Evolutionary conservation across 2,113 vertebrate species (phyloP).

Genomic region (Peromyscus maniculatus): DNA sequence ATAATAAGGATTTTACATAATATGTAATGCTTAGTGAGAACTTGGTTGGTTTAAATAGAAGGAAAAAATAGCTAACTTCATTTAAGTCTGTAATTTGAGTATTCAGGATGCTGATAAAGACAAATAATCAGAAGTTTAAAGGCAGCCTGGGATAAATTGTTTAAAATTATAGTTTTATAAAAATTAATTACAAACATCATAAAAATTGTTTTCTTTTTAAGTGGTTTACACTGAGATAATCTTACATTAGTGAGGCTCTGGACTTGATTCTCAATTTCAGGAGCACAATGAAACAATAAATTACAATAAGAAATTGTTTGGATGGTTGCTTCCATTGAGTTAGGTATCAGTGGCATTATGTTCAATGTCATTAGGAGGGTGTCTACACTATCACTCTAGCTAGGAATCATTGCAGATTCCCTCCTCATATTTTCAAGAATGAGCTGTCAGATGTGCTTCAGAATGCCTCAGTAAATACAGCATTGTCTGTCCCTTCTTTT

Average conservation of each 20-base stretch:
- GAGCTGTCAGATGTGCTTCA: not conserved
- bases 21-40: conserved; percentile 62
- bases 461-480: not conserved
- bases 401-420: not conserved
- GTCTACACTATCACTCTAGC: not conserved
- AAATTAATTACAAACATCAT: not conserved
- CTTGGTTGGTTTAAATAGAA: conserved; percentile 40
- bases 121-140: not conserved
- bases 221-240: not conserved
- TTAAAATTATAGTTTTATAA: not conserved
- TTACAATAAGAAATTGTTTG: not conserved
- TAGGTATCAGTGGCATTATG: not conserved
- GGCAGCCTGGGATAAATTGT: no score
- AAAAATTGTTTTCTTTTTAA: not conserved
- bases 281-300: not conserved
- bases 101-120: not conserved
- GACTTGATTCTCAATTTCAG: not conserved
- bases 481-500: not conserved
- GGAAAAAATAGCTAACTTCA: not conserved
- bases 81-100: not conserved
- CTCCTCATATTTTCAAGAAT: not conserved
- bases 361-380: not conserved
- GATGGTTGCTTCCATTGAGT: not conserved
- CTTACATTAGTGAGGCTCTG: not conserved
- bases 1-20: conserved; percentile 65